phyloP scores from a whole-genome alignment of 2,797 vertebrate genomes.

The Sebastes hubbsi region DNA sequence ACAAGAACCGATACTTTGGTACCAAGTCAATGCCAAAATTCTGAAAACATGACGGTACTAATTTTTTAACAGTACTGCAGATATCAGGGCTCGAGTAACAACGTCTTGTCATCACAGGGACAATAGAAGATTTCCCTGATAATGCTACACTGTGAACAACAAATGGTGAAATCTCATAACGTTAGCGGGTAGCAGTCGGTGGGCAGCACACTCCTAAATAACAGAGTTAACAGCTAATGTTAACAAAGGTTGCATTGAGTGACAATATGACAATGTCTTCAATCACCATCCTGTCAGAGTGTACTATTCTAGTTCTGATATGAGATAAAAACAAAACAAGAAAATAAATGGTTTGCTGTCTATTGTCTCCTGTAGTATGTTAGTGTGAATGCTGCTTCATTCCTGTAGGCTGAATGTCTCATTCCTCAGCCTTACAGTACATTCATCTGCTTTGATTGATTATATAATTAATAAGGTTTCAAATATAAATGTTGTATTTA shows the following conservation, averaged over 20 bases:
- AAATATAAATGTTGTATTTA: slow-evolving; percentile 10
- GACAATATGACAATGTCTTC: neutral
- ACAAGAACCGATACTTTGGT: too few species aligned
- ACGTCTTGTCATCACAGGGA: rapidly evolving
- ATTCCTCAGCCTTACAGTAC: neutral
- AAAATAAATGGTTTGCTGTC: neutral
- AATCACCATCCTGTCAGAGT: neutral
- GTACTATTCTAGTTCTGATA: neutral
- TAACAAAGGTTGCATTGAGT: too few species aligned
- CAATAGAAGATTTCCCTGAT: too few species aligned
- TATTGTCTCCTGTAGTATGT: neutral
- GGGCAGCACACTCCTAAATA: too few species aligned
- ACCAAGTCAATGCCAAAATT: too few species aligned
- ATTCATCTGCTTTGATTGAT: neutral
- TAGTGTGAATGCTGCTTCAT: slow-evolving; percentile 4
- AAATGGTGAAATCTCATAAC: too few species aligned
- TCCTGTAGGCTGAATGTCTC: neutral
- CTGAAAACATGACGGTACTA: too few species aligned
- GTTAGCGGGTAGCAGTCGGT: too few species aligned
- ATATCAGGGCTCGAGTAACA: too few species aligned
- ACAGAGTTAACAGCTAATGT: neutral
- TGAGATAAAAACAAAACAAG: neutral
- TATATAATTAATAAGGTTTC: neutral
- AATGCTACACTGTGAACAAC: too few species aligned
- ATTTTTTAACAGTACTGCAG: too few species aligned